Evolutionary conservation across 1,140 invertebrate genomes (phyloP).

Genomic region (Megathymus violae): DNA sequence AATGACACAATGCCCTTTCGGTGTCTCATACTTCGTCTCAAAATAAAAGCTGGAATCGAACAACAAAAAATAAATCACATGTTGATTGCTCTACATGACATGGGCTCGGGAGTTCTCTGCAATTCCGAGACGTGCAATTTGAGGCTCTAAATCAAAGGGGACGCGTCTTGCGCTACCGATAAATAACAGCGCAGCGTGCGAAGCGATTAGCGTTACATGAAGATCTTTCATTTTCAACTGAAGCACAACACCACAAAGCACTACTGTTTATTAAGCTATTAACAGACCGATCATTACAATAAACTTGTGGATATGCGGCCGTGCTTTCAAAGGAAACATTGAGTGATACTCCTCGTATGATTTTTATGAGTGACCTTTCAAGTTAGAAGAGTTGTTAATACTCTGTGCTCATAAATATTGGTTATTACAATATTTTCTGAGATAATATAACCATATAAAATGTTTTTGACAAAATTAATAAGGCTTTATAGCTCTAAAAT

Average conservation of each 20-base stretch:
- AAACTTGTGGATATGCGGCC: no score
- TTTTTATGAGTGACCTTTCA: no score
- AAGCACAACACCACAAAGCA: no score
- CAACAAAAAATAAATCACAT: constrained; percentile 51
- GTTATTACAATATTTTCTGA: no score
- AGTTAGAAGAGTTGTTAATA: no score
- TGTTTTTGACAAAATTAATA: no score
- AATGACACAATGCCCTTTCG: no score
- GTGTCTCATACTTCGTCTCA: constrained; percentile 1
- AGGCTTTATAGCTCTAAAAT: no score
- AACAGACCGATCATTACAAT: constrained; percentile 33
- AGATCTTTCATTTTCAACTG: constrained; percentile 48
- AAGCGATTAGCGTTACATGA: constrained; percentile 73
- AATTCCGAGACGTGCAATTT: constrained; percentile 69
- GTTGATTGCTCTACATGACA: constrained; percentile 52
- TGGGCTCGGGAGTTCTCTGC: constrained; percentile 49
- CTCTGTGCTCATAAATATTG: no score
- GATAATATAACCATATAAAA: no score
- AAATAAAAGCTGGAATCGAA: constrained; percentile 4
- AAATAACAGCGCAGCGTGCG: constrained; percentile 66
- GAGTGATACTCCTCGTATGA: no score
- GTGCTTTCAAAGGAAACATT: no score
- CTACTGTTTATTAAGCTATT: constrained; percentile 39
- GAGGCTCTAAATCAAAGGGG: constrained; percentile 73
- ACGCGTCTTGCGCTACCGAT: constrained; percentile 67